Percentiles rank a stretch among this genome's conserved stretches.
Evolutionary conservation across 2,113 vertebrate genomes (phyloP).

Genomic region (Dicerorhinus sumatrensis): DNA sequence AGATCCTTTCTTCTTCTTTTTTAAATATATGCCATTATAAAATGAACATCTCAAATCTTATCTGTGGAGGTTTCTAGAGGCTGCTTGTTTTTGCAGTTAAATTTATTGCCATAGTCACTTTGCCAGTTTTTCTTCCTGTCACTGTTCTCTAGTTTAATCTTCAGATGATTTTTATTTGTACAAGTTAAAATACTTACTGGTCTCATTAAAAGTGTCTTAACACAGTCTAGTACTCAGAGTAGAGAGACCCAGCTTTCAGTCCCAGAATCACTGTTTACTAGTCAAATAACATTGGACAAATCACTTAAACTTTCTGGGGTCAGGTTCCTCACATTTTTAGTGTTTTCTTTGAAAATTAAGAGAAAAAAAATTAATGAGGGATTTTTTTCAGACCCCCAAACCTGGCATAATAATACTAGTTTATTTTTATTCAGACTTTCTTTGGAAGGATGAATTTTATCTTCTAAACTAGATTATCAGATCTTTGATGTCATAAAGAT

Average conservation of each 20-base stretch:
- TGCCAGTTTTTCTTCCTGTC: conserved; percentile 60
- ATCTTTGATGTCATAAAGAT: conserved; percentile 23
- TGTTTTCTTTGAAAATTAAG: conserved; percentile 26
- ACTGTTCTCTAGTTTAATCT: conserved; percentile 38
- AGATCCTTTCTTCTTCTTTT: neutral
- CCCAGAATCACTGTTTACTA: neutral
- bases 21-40: neutral
- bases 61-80: neutral
- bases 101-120: neutral
- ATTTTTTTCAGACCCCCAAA: neutral
- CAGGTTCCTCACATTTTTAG: neutral
- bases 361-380: neutral
- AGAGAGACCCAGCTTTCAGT: neutral
- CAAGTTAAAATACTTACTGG: neutral
- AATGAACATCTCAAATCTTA: conserved; percentile 16
- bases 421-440: conserved; percentile 14
- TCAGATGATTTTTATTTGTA: neutral
- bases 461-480: conserved; percentile 2
- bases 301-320: neutral
- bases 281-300: neutral
- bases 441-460: conserved; percentile 13
- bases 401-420: neutral
- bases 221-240: neutral
- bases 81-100: conserved; percentile 41
- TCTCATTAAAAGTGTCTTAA: neutral